Evolutionary conservation across 2,113 vertebrate genomes (phyloP).

Genomic region (Mesoclemmys tuberculata): DNA sequence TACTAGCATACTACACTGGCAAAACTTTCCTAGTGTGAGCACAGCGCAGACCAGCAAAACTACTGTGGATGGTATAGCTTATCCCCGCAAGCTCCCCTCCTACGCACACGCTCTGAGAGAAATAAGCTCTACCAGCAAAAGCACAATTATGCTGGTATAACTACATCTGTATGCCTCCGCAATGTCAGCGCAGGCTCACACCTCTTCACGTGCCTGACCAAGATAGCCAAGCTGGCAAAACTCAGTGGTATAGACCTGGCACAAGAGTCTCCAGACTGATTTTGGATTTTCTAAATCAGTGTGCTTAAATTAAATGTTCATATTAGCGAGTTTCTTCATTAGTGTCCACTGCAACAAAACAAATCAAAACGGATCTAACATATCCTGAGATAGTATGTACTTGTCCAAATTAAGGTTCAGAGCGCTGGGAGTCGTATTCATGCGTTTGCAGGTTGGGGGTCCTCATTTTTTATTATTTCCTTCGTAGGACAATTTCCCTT

Average conservation of each 20-base stretch:
- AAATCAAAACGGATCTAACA: neutral
- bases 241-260: rapidly evolving
- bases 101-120: neutral
- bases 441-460: neutral
- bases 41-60: neutral
- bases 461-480: neutral
- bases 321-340: neutral
- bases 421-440: neutral
- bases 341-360: neutral
- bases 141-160: neutral
- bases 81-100: neutral
- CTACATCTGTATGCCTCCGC: neutral
- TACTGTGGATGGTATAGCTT: constrained; percentile 30
- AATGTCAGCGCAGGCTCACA: neutral
- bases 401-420: neutral
- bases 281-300: neutral
- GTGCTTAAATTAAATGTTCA: neutral
- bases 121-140: neutral
- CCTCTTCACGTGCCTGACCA: neutral
- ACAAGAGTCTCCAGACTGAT: neutral
- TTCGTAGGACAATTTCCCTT: neutral
- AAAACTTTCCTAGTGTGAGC: constrained; percentile 25
- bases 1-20: constrained; percentile 11
- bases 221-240: neutral
- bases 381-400: neutral